Evolutionary conservation across 1,140 invertebrate species (phyloP).

Genomic region (Trinorchestia longiramus): DNA sequence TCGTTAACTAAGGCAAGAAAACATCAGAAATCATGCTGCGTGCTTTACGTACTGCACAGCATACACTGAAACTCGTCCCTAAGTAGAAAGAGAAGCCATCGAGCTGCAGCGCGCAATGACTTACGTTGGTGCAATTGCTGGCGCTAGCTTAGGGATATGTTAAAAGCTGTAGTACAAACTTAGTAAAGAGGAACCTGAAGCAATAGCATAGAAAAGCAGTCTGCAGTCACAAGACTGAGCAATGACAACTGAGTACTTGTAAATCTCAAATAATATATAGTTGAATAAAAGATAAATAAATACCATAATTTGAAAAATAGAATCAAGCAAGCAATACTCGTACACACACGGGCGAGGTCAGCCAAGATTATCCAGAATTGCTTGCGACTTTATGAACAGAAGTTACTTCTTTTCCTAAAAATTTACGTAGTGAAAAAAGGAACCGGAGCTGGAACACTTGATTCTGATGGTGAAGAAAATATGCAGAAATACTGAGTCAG

Average conservation of each 20-base stretch:
- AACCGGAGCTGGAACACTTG: not conserved
- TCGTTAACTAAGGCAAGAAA: not conserved
- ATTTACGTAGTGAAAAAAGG: not conserved
- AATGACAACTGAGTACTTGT: too few species aligned
- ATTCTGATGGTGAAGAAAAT: not conserved
- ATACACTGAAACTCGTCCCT: not conserved
- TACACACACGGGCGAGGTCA: not conserved
- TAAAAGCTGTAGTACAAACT: not conserved
- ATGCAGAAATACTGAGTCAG: too few species aligned
- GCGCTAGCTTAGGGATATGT: not conserved
- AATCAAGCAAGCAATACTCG: not conserved
- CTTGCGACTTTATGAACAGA: not conserved
- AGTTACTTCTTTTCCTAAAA: not conserved
- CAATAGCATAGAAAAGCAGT: not conserved
- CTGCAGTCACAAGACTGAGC: not conserved
- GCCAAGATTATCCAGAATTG: not conserved
- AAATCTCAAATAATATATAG: not conserved
- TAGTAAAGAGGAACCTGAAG: not conserved
- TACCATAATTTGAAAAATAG: not conserved
- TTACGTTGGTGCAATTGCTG: not conserved
- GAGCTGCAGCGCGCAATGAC: not conserved
- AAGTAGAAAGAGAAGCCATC: not conserved
- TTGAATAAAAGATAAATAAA: not conserved
- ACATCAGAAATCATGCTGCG: not conserved
- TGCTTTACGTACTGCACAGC: not conserved